Evolutionary conservation across 1,140 invertebrate genomes (phyloP).

Genomic region (Phymorhynchus buccinoides): DNA sequence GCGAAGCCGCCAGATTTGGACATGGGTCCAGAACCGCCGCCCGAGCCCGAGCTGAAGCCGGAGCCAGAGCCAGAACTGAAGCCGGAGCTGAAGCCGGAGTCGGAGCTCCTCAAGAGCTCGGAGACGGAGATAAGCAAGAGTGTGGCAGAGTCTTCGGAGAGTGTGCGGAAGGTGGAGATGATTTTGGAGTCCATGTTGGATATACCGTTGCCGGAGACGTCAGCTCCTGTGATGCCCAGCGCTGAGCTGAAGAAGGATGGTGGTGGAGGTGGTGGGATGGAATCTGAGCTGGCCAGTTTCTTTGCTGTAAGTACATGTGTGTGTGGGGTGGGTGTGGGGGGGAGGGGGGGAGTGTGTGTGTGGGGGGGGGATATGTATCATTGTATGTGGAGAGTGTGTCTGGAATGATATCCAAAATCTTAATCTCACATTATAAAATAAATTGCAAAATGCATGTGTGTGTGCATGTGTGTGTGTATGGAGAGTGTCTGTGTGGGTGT

Average conservation of each 20-base stretch:
- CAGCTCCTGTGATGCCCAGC: background rate
- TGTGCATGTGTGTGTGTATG: background rate
- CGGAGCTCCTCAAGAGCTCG: background rate
- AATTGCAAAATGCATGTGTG: background rate
- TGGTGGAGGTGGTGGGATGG: constrained; percentile 10
- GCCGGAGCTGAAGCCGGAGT: no score
- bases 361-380: no score
- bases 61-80: no score
- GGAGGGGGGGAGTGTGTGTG: background rate
- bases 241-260: background rate
- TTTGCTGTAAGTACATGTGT: constrained; percentile 21
- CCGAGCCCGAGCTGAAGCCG: background rate
- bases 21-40: background rate
- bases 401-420: no score
- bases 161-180: background rate
- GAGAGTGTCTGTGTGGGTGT: no score
- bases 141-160: no score
- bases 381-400: no score
- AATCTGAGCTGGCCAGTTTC: constrained; percentile 35
- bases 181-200: background rate
- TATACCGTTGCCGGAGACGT: background rate
- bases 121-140: no score
- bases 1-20: no score
- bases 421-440: no score
- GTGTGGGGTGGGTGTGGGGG: background rate